Percentiles rank a stretch among this genome's conserved stretches.
These are phyloP conservation scores for Tenrec ecaudatus DNA, from an alignment of 2,113 vertebrate genomes.

Conservation along the genomic window DNA sequence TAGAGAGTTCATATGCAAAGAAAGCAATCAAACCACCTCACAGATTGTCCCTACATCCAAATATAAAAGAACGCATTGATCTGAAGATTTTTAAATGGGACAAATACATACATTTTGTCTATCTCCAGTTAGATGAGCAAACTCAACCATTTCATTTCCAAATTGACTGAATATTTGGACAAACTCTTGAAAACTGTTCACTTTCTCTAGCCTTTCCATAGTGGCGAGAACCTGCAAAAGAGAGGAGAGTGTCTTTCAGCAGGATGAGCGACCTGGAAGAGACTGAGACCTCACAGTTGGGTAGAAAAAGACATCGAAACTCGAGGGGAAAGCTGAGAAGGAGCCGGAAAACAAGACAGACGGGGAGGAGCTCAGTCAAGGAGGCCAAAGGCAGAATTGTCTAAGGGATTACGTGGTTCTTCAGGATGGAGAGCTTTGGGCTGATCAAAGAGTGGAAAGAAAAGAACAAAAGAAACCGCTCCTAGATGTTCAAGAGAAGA, in stretches of 20 bases:
- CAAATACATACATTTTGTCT: constrained; percentile 95
- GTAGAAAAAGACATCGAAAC: not conserved
- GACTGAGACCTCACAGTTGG: constrained; percentile 12
- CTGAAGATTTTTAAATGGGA: not conserved
- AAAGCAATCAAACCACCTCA: constrained; percentile 12
- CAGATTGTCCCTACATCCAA: not conserved
- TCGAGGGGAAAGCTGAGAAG: not conserved
- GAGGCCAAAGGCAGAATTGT: not conserved
- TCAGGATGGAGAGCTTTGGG: not conserved
- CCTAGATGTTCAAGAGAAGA: constrained; percentile 8
- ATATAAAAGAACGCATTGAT: not conserved
- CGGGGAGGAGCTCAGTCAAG: not conserved
- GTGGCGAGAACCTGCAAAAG: constrained; percentile 94
- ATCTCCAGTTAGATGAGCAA: constrained; percentile 98
- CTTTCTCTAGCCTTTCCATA: constrained; percentile 96
- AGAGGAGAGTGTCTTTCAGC: constrained; percentile 57
- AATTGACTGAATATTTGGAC: constrained; percentile 99
- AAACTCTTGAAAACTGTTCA: constrained; percentile 99
- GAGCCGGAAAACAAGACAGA: not conserved
- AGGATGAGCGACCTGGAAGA: not conserved
- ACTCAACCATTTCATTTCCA: constrained; percentile 99
- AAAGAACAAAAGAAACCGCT: not conserved
- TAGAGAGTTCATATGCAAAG: constrained; percentile 37
- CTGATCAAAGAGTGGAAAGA: constrained; percentile 32
- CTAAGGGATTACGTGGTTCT: not conserved